These are phyloP conservation scores for Ophion costatus DNA, from an alignment of 2,888 invertebrate genomes.

Conservation along the genomic window DNA sequence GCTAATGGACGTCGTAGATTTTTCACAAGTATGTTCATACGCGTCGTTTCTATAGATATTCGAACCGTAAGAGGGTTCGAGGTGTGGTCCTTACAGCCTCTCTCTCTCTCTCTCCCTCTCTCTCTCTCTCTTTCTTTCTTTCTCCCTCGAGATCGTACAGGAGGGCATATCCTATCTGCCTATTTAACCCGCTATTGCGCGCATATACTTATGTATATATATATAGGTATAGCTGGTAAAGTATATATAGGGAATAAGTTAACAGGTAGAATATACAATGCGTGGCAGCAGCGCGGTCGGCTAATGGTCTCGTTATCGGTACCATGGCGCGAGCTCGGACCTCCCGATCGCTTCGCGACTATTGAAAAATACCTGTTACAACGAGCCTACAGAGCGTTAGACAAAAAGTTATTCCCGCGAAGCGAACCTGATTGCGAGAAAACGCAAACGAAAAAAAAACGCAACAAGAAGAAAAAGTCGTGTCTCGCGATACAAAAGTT, in stretches of 20 bases:
- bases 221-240: slow-evolving; percentile 12
- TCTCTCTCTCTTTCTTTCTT: background rate
- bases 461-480: background rate
- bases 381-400: slow-evolving; percentile 40
- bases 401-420: slow-evolving; percentile 40
- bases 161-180: slow-evolving; percentile 29
- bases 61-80: slow-evolving; percentile 54
- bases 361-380: slow-evolving; percentile 57
- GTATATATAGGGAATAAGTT: slow-evolving; percentile 49
- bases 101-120: background rate
- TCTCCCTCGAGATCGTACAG: slow-evolving; percentile 1
- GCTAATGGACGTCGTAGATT: slow-evolving; percentile 51
- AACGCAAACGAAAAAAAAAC: slow-evolving; percentile 9
- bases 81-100: slow-evolving; percentile 60
- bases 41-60: slow-evolving; percentile 50
- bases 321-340: slow-evolving; percentile 34
- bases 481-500: slow-evolving; percentile 1
- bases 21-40: slow-evolving; percentile 19
- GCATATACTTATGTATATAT: slow-evolving; percentile 6
- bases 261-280: slow-evolving; percentile 60
- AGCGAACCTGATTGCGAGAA: background rate
- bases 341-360: slow-evolving; percentile 54
- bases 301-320: slow-evolving; percentile 71
- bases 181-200: slow-evolving; percentile 25
- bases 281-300: slow-evolving; percentile 53